These are phyloP conservation scores for Pollicipes pollicipes DNA, from an alignment of 1,140 invertebrate species.

Conservation along the genomic window DNA sequence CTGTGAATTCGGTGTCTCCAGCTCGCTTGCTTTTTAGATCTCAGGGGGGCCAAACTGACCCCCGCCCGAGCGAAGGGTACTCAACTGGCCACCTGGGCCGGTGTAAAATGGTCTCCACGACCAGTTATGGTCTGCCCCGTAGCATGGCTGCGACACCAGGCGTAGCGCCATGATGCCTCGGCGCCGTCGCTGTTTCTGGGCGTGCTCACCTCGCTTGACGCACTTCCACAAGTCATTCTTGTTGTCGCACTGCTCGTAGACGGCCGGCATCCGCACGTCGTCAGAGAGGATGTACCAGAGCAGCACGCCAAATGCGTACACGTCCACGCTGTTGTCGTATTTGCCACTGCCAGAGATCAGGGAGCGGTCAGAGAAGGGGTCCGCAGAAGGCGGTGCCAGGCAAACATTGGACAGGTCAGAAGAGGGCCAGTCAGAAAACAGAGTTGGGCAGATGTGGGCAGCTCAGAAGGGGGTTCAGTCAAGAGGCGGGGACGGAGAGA, in stretches of 20 bases:
- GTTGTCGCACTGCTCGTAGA: slow-evolving; percentile 69
- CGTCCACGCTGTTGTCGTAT: slow-evolving; percentile 71
- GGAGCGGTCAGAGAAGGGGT: too few species aligned
- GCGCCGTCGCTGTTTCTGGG: neutral
- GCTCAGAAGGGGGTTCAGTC: too few species aligned
- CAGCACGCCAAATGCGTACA: slow-evolving; percentile 78
- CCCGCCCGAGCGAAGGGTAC: neutral
- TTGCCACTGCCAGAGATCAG: too few species aligned
- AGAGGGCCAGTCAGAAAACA: too few species aligned
- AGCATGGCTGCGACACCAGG: neutral
- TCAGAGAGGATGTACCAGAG: slow-evolving; percentile 84
- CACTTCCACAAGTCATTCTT: slow-evolving; percentile 74
- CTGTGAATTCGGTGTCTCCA: neutral
- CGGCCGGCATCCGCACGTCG: slow-evolving; percentile 53
- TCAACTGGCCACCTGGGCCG: neutral
- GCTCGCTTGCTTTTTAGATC: neutral
- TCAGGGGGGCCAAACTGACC: neutral
- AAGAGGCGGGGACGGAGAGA: too few species aligned
- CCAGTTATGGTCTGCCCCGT: neutral
- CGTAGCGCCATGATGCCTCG: too few species aligned
- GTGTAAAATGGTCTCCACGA: neutral
- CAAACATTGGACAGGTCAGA: too few species aligned
- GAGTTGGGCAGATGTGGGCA: too few species aligned
- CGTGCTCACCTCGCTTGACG: slow-evolving; percentile 52
- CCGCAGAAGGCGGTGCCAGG: too few species aligned